phyloP scores from a whole-genome alignment of 2,888 invertebrate genomes.

The Biston stratarius region DNA sequence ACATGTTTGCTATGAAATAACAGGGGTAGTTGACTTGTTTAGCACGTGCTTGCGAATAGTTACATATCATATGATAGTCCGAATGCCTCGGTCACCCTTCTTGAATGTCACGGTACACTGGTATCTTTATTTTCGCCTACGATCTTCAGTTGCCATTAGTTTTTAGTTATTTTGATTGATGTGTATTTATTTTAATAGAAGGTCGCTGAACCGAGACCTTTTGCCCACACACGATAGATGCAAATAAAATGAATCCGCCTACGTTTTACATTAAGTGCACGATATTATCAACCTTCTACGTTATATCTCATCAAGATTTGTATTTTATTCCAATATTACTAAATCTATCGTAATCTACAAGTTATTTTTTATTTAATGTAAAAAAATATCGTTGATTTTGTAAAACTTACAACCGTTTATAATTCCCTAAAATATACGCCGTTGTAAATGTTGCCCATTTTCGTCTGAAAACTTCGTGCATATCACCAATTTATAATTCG shows the following conservation, averaged over 20 bases:
- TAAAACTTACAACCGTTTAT: neutral
- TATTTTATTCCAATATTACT: constrained; percentile 1
- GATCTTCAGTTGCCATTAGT: neutral
- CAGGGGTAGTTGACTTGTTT: constrained; percentile 26
- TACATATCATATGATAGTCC: constrained; percentile 2
- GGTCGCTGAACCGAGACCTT: constrained; percentile 25
- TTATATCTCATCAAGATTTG: neutral
- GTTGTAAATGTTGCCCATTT: constrained; percentile 18
- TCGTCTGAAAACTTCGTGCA: constrained; percentile 15
- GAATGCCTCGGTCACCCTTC: constrained; percentile 29
- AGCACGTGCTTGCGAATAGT: constrained; percentile 19
- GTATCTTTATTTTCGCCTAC: neutral
- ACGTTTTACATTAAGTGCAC: constrained; percentile 24
- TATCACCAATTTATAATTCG: constrained; percentile 30
- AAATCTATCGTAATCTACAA: no score
- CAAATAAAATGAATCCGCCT: constrained; percentile 33
- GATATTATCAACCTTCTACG: constrained; percentile 26
- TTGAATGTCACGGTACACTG: constrained; percentile 24
- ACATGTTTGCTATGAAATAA: constrained; percentile 20
- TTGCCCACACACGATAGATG: constrained; percentile 15
- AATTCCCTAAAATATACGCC: neutral
- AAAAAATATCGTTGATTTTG: neutral
- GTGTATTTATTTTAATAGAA: neutral
- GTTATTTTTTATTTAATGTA: no score
- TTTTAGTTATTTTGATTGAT: neutral